phyloP scores from a whole-genome alignment of 2,113 vertebrate genomes.

The Hemibagrus wyckioides region DNA sequence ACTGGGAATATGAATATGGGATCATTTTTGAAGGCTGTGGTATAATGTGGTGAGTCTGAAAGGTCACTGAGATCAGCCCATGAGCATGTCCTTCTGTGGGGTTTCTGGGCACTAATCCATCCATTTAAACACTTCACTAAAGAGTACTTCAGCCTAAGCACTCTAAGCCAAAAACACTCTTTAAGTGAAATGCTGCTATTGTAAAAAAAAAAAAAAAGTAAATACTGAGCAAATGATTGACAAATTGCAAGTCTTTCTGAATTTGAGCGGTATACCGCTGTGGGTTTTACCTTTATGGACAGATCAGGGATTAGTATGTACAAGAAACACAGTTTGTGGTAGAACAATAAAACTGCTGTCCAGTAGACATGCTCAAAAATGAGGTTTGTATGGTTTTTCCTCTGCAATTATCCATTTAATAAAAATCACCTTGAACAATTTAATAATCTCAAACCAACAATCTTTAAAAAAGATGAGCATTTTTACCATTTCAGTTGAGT shows the following conservation, averaged over 20 bases:
- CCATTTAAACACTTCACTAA: neutral
- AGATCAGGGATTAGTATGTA: neutral
- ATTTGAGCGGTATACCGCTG: neutral
- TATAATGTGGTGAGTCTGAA: neutral
- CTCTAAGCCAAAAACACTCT: neutral
- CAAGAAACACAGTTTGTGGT: neutral
- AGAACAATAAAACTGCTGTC: neutral
- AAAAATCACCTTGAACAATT: neutral
- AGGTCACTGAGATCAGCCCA: neutral
- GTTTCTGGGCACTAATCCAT: neutral
- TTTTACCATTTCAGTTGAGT: neutral
- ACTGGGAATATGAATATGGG: conserved; percentile 38
- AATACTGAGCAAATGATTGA: neutral
- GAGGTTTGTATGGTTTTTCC: neutral
- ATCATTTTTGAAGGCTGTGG: neutral
- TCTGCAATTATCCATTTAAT: neutral
- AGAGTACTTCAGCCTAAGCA: neutral
- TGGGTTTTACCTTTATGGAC: neutral
- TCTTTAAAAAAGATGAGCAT: neutral
- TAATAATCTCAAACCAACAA: neutral
- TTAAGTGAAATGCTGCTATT: neutral
- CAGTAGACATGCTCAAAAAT: neutral
- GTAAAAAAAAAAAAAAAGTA: neutral
- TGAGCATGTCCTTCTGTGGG: neutral
- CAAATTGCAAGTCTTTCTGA: neutral